A percentile compares a stretch with the other conserved stretches of the same genome.
phyloP scores from a whole-genome alignment of 2,888 invertebrate genomes.

The Plagodis pulveraria region DNA sequence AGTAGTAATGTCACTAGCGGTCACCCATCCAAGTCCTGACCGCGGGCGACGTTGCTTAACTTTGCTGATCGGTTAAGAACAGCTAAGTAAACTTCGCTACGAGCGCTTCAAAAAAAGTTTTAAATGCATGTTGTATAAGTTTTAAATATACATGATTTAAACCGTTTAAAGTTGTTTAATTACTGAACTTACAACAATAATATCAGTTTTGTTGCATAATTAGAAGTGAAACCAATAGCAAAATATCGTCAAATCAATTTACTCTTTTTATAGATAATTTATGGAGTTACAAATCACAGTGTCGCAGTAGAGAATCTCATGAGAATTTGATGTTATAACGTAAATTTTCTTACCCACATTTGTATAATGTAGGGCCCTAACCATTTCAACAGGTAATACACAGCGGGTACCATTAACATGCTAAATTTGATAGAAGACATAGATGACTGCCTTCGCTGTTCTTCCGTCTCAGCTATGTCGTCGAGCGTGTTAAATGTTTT shows the following conservation, averaged over 20 bases:
- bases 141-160: no score
- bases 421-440: slow-evolving; percentile 46
- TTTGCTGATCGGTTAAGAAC: no score
- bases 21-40: no score
- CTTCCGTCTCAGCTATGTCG: slow-evolving; percentile 31
- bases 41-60: no score
- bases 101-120: no score
- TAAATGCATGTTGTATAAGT: no score
- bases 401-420: slow-evolving; percentile 44
- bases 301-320: slow-evolving; percentile 1
- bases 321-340: slow-evolving; percentile 1
- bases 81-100: no score
- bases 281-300: slow-evolving; percentile 8
- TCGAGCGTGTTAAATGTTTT: slow-evolving; percentile 45
- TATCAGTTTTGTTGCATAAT: no score
- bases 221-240: neutral
- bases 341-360: slow-evolving; percentile 26
- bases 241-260: neutral
- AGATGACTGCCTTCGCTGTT: slow-evolving; percentile 16
- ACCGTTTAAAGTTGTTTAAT: no score
- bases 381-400: slow-evolving; percentile 49
- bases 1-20: no score
- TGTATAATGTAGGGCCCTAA: slow-evolving; percentile 39
- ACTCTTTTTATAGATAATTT: slow-evolving; percentile 2
- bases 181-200: no score